Conservation (phyloP, 2,888 invertebrate species). For the Autographa pulchrina region DNA sequence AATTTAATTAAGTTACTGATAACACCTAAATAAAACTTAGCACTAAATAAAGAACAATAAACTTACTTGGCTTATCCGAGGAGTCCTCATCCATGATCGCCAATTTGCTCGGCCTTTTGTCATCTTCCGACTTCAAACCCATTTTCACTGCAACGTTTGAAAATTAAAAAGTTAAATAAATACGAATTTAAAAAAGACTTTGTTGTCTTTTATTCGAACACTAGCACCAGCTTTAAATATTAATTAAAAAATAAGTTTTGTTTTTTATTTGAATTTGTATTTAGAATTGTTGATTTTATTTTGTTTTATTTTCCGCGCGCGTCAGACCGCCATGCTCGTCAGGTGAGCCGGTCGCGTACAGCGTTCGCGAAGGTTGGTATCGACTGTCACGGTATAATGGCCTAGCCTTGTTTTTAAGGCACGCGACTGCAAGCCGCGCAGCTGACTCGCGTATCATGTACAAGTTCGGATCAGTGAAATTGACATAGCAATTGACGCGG, state of each 20-base stretch:
- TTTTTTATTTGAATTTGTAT: constrained; percentile 11
- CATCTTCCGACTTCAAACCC: constrained; percentile 86
- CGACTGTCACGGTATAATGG: constrained; percentile 81
- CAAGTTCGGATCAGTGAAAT: constrained; percentile 69
- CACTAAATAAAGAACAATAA: constrained; percentile 22
- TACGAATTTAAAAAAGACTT: constrained; percentile 58
- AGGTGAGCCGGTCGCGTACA: constrained; percentile 71
- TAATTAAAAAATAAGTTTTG: constrained; percentile 10
- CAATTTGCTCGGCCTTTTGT: constrained; percentile 86
- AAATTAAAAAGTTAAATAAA: constrained; percentile 44
- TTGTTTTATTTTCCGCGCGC: constrained; percentile 67
- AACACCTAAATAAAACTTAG: constrained; percentile 24
- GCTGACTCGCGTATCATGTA: constrained; percentile 49
- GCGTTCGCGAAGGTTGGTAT: constrained; percentile 76
- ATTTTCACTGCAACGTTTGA: constrained; percentile 76
- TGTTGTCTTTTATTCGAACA: constrained; percentile 47
- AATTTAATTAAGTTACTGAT: constrained; percentile 12
- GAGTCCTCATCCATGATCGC: constrained; percentile 87
- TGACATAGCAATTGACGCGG: constrained; percentile 66
- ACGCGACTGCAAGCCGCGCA: constrained; percentile 70
- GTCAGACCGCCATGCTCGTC: constrained; percentile 74
- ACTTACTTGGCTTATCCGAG: constrained; percentile 82
- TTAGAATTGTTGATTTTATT: constrained; percentile 52
- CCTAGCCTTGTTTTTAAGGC: constrained; percentile 82
- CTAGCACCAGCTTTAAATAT: constrained; percentile 42